Percentiles rank a stretch among this genome's conserved stretches.
Conservation (phyloP, 2,888 invertebrate genomes). For the Synanthedon myopaeformis region DNA sequence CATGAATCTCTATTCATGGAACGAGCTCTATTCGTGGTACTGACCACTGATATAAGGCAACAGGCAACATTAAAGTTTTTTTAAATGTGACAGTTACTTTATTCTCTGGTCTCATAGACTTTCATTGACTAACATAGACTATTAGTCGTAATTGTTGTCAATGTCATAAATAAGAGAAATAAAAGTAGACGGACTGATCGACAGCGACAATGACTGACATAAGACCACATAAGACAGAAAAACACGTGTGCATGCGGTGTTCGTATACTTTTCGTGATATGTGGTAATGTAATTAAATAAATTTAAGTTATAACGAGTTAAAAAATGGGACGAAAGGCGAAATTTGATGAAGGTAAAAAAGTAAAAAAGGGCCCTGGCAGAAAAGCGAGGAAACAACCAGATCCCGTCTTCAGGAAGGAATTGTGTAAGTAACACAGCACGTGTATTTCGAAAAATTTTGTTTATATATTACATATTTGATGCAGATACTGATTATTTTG, state of each 20-base stretch:
- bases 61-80: too few species aligned
- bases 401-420: conserved; percentile 77
- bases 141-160: too few species aligned
- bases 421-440: conserved; percentile 36
- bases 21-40: too few species aligned
- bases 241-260: not conserved
- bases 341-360: conserved; percentile 76
- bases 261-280: not conserved
- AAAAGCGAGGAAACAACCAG: conserved; percentile 88
- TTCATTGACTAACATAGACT: too few species aligned
- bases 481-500: not conserved
- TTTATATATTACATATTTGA: not conserved
- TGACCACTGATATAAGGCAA: too few species aligned
- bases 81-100: too few species aligned
- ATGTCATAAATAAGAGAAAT: too few species aligned
- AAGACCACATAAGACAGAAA: not conserved
- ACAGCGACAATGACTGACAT: too few species aligned
- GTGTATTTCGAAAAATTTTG: too few species aligned
- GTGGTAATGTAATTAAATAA: not conserved
- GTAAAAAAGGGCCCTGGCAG: conserved; percentile 86
- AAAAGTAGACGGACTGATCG: too few species aligned
- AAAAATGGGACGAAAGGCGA: conserved; percentile 88
- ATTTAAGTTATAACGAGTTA: not conserved
- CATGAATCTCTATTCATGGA: too few species aligned
- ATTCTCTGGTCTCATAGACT: too few species aligned